A percentile compares a stretch with the other conserved stretches of the same genome.
These are phyloP conservation scores for Plebejus anna DNA, from an alignment of 2,888 invertebrate genomes.

Conservation along the genomic window DNA sequence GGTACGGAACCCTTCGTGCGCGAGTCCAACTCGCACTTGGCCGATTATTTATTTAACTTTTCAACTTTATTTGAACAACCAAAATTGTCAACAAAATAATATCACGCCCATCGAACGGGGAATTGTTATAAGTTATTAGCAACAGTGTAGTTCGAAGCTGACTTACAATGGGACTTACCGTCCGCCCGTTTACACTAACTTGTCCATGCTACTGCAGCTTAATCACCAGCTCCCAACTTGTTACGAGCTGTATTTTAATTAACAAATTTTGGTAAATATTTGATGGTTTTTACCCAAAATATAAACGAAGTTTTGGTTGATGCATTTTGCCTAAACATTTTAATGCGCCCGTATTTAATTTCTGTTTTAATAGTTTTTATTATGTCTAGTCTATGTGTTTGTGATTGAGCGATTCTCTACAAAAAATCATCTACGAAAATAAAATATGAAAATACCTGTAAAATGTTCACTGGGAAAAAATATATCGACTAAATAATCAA, in stretches of 20 bases:
- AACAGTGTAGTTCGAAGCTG: conserved; percentile 54
- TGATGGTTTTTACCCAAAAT: not conserved
- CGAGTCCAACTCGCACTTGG: too few relatives aligned
- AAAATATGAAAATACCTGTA: not conserved
- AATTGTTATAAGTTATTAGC: conserved; percentile 60
- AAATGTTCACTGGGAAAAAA: not conserved
- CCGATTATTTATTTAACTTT: too few relatives aligned
- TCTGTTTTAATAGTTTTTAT: not conserved
- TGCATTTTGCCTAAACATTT: not conserved
- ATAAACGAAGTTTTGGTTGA: not conserved
- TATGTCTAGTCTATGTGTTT: not conserved
- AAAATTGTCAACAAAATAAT: conserved; percentile 1
- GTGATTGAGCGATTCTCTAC: not conserved
- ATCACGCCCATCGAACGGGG: conserved; percentile 31
- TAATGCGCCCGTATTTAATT: not conserved
- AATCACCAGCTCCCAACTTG: conserved; percentile 64
- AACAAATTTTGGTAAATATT: not conserved
- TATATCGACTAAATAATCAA: not conserved
- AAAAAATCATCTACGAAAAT: not conserved
- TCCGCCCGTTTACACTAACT: conserved; percentile 61
- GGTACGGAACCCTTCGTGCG: too few relatives aligned
- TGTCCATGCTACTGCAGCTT: conserved; percentile 53
- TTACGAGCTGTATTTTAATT: conserved; percentile 36
- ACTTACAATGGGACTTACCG: conserved; percentile 61
- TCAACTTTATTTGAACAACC: not conserved